These are phyloP conservation scores for Philereme vetulata DNA, from an alignment of 2,888 invertebrate genomes.

Conservation along the genomic window DNA sequence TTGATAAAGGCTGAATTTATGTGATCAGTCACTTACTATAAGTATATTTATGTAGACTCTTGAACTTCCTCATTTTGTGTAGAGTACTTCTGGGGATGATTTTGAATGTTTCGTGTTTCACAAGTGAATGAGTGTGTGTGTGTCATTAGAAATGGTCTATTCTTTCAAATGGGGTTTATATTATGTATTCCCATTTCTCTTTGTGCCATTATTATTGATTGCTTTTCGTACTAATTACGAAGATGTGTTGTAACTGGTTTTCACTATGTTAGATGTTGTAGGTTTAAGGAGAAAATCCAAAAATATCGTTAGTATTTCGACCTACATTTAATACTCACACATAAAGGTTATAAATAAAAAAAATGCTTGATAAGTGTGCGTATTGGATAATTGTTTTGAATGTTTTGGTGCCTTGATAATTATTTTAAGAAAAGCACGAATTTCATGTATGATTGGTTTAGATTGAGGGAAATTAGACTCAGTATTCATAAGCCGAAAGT, in stretches of 20 bases:
- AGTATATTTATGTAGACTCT: slow-evolving; percentile 17
- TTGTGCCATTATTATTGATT: slow-evolving; percentile 53
- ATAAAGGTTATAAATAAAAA: slow-evolving; percentile 78
- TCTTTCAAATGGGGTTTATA: not conserved
- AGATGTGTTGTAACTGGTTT: too few species aligned
- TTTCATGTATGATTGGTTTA: slow-evolving; percentile 12
- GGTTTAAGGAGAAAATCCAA: slow-evolving; percentile 7
- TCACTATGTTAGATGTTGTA: slow-evolving; percentile 47
- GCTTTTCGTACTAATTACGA: slow-evolving; percentile 5
- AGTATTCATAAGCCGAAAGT: slow-evolving; percentile 23
- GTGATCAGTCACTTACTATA: slow-evolving; percentile 28
- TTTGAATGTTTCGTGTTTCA: slow-evolving; percentile 1
- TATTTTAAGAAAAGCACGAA: slow-evolving; percentile 10
- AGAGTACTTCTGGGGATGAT: slow-evolving; percentile 24
- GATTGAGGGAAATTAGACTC: slow-evolving; percentile 7
- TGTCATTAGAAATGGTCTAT: slow-evolving; percentile 1
- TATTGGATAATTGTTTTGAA: slow-evolving; percentile 4
- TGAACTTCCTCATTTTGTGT: slow-evolving; percentile 27
- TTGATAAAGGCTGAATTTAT: slow-evolving; percentile 31
- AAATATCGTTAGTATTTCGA: slow-evolving; percentile 39
- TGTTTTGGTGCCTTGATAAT: slow-evolving; percentile 19
- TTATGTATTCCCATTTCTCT: slow-evolving; percentile 37
- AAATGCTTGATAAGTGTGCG: slow-evolving; percentile 64
- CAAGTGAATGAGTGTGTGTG: slow-evolving; percentile 1
- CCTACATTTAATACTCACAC: slow-evolving; percentile 73